Evolutionary conservation across 2,113 vertebrate genomes (phyloP).

Genomic region (Bubalus kerabau): DNA sequence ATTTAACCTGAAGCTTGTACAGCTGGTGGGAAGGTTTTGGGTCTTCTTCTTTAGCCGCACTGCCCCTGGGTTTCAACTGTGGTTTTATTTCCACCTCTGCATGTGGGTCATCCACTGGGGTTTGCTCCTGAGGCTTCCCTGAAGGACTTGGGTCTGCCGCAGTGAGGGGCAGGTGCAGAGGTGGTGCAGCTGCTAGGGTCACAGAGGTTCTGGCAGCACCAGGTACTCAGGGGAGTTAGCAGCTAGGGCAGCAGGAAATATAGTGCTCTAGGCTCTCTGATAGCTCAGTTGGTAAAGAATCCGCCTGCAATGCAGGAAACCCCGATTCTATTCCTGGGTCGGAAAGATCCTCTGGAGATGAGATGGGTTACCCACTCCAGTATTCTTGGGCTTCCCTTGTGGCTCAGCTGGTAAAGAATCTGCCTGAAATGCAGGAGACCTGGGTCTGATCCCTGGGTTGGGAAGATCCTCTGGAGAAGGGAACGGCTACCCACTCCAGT

Average conservation of each 20-base stretch:
- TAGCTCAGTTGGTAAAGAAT: neutral
- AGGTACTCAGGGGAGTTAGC: neutral
- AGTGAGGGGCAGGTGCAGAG: neutral
- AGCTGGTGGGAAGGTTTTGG: neutral
- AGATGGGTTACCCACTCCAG: neutral
- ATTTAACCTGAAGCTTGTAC: neutral
- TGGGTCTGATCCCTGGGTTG: neutral
- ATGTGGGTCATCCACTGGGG: neutral
- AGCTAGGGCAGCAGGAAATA: neutral
- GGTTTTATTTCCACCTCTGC: neutral
- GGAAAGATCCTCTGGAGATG: neutral
- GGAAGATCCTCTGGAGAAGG: neutral
- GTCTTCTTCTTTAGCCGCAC: neutral
- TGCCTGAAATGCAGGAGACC: rapidly evolving
- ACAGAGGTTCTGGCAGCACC: neutral
- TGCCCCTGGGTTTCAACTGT: neutral
- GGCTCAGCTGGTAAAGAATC: neutral
- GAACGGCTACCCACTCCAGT: neutral
- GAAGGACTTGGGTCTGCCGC: neutral
- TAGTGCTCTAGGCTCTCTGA: neutral
- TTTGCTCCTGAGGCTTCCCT: neutral
- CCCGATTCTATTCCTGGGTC: neutral
- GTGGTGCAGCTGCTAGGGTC: too few species aligned
- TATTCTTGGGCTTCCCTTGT: neutral
- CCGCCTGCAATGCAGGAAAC: neutral